Evolutionary conservation across 2,888 invertebrate genomes (phyloP).

Genomic region (Thereva unica): DNA sequence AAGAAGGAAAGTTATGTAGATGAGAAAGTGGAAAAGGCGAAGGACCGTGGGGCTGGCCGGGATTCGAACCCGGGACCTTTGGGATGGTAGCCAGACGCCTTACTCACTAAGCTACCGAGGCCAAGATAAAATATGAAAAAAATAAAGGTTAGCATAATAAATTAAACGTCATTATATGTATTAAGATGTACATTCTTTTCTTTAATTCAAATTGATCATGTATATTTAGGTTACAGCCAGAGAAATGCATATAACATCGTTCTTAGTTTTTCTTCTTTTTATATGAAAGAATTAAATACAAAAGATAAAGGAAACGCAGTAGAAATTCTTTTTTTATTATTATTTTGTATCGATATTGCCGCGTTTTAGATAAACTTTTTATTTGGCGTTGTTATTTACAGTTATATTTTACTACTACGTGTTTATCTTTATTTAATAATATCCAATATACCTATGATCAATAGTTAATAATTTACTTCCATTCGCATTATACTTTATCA

Average conservation of each 20-base stretch:
- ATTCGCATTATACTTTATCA: slow-evolving; percentile 7
- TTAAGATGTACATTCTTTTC: no score
- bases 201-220: no score
- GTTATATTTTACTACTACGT: slow-evolving; percentile 20
- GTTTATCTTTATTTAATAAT: slow-evolving; percentile 14
- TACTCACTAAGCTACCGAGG: no score
- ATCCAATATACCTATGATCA: slow-evolving; percentile 26
- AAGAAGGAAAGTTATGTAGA: no score
- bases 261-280: neutral
- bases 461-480: slow-evolving; percentile 32
- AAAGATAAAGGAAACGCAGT: slow-evolving; percentile 10
- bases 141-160: no score
- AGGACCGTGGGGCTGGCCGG: no score
- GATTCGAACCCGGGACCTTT: no score
- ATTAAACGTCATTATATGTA: no score
- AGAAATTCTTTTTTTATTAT: slow-evolving; percentile 5
- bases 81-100: no score
- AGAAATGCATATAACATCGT: slow-evolving; percentile 2
- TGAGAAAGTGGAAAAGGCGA: no score
- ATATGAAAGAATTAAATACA: slow-evolving; percentile 12
- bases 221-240: slow-evolving; percentile 4
- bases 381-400: slow-evolving; percentile 34
- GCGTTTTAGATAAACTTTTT: slow-evolving; percentile 25
- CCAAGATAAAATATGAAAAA: no score
- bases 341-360: slow-evolving; percentile 15